Evolutionary conservation across 2,797 vertebrate species (phyloP).

Genomic region (Falco cherrug): DNA sequence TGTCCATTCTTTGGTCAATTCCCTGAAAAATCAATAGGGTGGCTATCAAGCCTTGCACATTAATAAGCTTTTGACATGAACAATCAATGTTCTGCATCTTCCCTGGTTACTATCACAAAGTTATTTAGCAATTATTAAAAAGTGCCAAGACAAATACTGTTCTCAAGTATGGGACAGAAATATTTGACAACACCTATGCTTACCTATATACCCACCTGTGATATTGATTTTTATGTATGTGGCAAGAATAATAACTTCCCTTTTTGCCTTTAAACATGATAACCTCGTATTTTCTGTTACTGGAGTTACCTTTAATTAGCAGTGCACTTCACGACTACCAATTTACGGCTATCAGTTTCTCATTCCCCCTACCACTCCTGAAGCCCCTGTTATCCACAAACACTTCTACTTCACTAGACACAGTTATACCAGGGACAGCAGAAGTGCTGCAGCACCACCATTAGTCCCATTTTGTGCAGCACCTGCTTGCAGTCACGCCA

Average conservation of each 20-base stretch:
- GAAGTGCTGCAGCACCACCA: slow-evolving; percentile 57
- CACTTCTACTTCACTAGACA: not conserved
- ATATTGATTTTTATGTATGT: not conserved
- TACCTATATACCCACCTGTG: not conserved
- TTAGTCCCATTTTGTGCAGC: not conserved
- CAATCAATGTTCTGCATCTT: not conserved
- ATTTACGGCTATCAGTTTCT: not conserved
- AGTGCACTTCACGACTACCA: not conserved
- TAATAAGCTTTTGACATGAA: not conserved
- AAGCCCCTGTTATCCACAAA: not conserved
- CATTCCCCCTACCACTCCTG: not conserved
- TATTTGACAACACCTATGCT: not conserved
- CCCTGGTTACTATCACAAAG: not conserved
- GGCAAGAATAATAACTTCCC: too few species aligned
- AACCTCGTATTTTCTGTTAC: not conserved
- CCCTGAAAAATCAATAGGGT: not conserved
- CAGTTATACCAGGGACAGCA: not conserved
- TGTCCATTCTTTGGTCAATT: not conserved
- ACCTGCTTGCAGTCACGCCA: not conserved
- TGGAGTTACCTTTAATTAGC: not conserved
- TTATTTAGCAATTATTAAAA: not conserved
- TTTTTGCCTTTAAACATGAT: not conserved
- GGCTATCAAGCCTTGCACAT: not conserved
- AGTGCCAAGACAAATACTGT: not conserved
- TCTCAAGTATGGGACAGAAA: not conserved